These are phyloP conservation scores for Elymnias hypermnestra DNA, from an alignment of 1,140 invertebrate species.

Conservation along the genomic window DNA sequence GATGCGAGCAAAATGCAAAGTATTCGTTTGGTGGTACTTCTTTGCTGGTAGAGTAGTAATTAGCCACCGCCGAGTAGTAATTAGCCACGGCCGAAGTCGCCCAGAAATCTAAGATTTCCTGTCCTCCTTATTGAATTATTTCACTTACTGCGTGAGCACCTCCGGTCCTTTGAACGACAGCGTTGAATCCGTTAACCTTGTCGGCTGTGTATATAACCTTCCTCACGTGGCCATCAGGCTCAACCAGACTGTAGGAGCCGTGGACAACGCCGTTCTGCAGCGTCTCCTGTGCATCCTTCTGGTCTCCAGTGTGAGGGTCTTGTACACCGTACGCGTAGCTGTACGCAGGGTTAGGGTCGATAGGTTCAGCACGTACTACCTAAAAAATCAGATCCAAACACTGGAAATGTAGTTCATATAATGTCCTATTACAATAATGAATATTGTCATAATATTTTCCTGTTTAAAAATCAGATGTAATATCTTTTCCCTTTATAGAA, in stretches of 20 bases:
- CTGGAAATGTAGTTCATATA: too few relatives aligned
- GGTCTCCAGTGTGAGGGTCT: conserved; percentile 83
- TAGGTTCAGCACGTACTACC: conserved; percentile 75
- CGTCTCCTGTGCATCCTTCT: conserved; percentile 79
- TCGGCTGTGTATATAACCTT: conserved; percentile 78
- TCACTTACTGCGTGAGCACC: conserved; percentile 52
- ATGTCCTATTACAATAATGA: too few relatives aligned
- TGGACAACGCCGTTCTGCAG: conserved; percentile 79
- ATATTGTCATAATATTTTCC: too few relatives aligned
- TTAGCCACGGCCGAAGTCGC: too few relatives aligned
- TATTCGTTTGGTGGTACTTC: too few relatives aligned
- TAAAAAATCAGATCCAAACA: too few relatives aligned
- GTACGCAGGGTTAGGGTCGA: conserved; percentile 83
- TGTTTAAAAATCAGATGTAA: too few relatives aligned
- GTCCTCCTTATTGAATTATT: background rate
- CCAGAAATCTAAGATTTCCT: too few relatives aligned
- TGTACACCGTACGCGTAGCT: conserved; percentile 84
- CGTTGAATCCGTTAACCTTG: conserved; percentile 74
- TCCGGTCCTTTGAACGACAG: conserved; percentile 76
- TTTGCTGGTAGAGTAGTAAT: too few relatives aligned
- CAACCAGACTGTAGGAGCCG: conserved; percentile 79
- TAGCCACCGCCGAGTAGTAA: too few relatives aligned
- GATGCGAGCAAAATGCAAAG: too few relatives aligned
- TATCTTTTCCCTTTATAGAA: too few relatives aligned
- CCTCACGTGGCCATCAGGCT: conserved; percentile 80